A percentile compares a stretch with the other conserved stretches of the same genome.
phyloP scores from a whole-genome alignment of 2,113 vertebrate genomes.

The Uropsilus gracilis region DNA sequence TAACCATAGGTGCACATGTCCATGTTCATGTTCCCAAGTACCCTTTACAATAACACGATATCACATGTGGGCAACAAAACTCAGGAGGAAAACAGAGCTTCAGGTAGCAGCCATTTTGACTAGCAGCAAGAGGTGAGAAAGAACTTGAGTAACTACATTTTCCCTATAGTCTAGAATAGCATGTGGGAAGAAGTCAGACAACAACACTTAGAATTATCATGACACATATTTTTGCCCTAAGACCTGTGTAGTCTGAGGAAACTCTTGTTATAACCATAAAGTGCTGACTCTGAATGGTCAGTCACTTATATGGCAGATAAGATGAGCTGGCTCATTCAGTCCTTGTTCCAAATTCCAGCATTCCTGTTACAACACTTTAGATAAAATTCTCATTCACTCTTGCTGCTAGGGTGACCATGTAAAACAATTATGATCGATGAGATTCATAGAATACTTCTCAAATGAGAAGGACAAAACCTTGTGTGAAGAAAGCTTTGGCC shows the following conservation, averaged over 20 bases:
- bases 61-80: no score
- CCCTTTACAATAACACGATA: no score
- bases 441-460: conserved; percentile 9
- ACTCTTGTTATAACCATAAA: conserved; percentile 21
- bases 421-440: background rate
- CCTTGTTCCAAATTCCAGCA: background rate
- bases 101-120: no score
- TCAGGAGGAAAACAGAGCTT: no score
- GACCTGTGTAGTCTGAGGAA: conserved; percentile 60
- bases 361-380: background rate
- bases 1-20: no score
- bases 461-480: background rate
- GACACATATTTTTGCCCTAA: background rate
- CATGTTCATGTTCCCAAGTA: no score
- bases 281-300: background rate
- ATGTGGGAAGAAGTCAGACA: background rate
- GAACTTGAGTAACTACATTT: background rate
- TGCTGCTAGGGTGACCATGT: background rate
- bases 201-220: background rate
- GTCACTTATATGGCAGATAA: background rate
- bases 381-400: background rate
- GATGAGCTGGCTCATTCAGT: background rate
- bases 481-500: background rate
- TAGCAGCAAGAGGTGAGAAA: no score
- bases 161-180: background rate